Conservation (phyloP, 2,888 invertebrate genomes). For the Drosophila fungiperda region DNA sequence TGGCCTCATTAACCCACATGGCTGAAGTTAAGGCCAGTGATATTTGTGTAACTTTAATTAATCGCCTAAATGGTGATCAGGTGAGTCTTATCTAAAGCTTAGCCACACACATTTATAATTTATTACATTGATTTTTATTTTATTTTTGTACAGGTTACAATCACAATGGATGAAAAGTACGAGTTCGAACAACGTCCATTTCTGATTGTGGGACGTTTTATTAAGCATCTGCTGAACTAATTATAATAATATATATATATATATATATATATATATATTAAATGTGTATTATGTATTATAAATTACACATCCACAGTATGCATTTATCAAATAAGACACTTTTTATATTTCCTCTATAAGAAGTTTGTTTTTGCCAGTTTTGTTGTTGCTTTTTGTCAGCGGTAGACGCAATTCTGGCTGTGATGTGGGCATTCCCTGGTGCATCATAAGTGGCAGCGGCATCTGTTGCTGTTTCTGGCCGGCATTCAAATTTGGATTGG, state of each 20-base stretch:
- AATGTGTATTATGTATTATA: no score
- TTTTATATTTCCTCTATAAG: slow-evolving; percentile 55
- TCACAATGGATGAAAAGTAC: slow-evolving; percentile 88
- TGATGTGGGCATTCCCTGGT: slow-evolving; percentile 11
- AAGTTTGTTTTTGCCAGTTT: slow-evolving; percentile 46
- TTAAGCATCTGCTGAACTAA: slow-evolving; percentile 83
- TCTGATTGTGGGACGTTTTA: slow-evolving; percentile 88
- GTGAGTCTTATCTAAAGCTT: slow-evolving; percentile 79
- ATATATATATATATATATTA: no score
- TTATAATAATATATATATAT: no score
- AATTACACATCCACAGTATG: neutral
- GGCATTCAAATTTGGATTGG: neutral
- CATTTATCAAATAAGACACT: neutral
- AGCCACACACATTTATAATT: no score
- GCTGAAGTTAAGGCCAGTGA: slow-evolving; percentile 89
- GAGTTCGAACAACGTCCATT: slow-evolving; percentile 86
- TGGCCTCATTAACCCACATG: slow-evolving; percentile 89
- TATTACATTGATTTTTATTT: neutral
- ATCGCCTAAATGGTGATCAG: slow-evolving; percentile 90
- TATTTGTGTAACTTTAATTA: slow-evolving; percentile 90
- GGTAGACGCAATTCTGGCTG: slow-evolving; percentile 49
- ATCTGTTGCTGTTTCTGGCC: slow-evolving; percentile 11
- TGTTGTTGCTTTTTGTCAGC: slow-evolving; percentile 10
- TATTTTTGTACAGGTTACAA: slow-evolving; percentile 58
- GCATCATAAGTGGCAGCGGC: slow-evolving; percentile 28